These are phyloP conservation scores for Rafetus swinhoei DNA, from an alignment of 2,113 vertebrate genomes.

Conservation along the genomic window DNA sequence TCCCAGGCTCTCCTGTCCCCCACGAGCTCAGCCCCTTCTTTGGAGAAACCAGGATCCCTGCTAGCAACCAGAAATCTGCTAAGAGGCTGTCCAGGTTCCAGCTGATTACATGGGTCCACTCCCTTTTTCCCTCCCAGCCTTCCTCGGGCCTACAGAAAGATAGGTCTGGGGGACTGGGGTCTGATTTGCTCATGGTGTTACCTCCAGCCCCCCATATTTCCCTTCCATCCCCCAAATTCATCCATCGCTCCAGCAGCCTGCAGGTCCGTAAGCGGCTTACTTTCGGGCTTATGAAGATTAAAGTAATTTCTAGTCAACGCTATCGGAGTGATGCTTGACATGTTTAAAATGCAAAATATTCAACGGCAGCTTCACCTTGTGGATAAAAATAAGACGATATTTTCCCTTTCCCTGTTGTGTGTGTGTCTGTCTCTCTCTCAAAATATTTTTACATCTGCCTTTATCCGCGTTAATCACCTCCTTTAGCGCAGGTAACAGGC, in stretches of 20 bases:
- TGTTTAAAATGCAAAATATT: background rate
- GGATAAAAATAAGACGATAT: background rate
- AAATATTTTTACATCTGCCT: background rate
- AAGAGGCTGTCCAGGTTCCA: background rate
- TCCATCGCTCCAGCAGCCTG: background rate
- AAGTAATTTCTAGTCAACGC: conserved; percentile 65
- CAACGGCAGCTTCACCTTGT: rapidly evolving
- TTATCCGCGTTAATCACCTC: background rate
- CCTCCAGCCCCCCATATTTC: background rate
- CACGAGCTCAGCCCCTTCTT: background rate
- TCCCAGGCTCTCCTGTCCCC: background rate
- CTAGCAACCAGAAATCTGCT: background rate
- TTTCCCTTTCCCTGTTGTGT: background rate
- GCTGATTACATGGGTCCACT: background rate
- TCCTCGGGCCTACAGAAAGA: rapidly evolving
- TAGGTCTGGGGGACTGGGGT: rapidly evolving
- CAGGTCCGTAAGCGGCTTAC: conserved; percentile 47
- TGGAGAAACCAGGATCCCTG: background rate
- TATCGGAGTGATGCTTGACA: conserved; percentile 7
- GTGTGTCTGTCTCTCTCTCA: background rate
- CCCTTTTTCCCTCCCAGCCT: background rate
- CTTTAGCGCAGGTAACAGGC: background rate
- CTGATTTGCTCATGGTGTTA: rapidly evolving
- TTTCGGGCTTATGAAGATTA: conserved; percentile 62
- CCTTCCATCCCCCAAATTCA: background rate